phyloP scores from a whole-genome alignment of 2,797 vertebrate species.

The Thamnophis elegans region DNA sequence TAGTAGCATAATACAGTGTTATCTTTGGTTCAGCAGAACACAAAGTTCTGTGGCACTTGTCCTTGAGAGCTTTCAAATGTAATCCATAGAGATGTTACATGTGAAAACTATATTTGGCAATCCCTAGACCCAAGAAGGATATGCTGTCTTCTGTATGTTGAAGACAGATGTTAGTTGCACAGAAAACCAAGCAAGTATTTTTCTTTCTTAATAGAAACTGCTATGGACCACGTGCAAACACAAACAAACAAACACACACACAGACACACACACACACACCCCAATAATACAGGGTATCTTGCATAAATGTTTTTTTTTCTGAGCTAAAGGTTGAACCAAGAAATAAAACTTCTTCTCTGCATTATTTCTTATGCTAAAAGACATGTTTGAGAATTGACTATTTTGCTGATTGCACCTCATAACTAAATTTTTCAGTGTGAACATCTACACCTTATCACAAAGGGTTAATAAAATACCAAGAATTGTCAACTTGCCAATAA shows the following conservation, averaged over 20 bases:
- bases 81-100: neutral
- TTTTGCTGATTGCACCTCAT: neutral
- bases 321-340: neutral
- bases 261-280: no score
- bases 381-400: slow-evolving; percentile 5
- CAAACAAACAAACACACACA: no score
- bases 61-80: neutral
- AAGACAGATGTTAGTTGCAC: neutral
- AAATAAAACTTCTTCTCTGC: neutral
- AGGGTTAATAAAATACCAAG: slow-evolving; percentile 15
- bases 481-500: slow-evolving; percentile 15
- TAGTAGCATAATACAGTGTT: slow-evolving; percentile 26
- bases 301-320: neutral
- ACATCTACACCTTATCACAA: slow-evolving; percentile 11
- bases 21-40: slow-evolving; percentile 20
- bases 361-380: neutral
- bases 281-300: neutral
- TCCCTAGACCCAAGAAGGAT: neutral
- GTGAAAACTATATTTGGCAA: neutral
- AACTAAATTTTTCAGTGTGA: slow-evolving; percentile 20
- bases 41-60: neutral
- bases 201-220: neutral
- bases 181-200: neutral
- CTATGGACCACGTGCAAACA: neutral
- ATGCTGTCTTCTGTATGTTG: neutral